Conservation (phyloP, 2,113 vertebrate genomes). For the Setophaga petechia region DNA sequence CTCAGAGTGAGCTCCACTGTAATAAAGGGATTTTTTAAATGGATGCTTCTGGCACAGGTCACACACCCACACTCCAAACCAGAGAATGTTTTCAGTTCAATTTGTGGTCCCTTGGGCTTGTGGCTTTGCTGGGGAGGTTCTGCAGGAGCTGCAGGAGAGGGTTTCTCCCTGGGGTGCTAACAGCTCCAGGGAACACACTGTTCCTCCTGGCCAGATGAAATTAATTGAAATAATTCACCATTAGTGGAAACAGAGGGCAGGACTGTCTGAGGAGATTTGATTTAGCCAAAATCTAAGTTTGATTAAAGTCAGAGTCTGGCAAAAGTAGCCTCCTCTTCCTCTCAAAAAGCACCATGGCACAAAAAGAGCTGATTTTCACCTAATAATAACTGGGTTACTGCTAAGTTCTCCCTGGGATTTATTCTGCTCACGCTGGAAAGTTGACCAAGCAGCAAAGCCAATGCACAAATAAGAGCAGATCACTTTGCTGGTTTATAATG, state of each 20-base stretch:
- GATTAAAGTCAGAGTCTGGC: neutral
- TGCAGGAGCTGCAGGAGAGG: neutral
- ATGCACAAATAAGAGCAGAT: neutral
- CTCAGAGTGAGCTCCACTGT: neutral
- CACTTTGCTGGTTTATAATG: neutral
- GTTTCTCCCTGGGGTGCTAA: neutral
- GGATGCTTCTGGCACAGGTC: neutral
- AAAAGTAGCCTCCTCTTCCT: neutral
- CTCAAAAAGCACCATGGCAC: neutral
- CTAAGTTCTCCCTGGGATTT: neutral
- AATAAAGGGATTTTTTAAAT: neutral
- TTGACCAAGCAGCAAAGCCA: neutral
- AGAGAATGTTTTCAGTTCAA: neutral
- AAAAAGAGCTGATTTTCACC: neutral
- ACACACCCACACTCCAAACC: neutral
- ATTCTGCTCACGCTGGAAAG: neutral
- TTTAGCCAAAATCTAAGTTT: neutral
- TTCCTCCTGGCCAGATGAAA: neutral
- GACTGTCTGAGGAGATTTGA: neutral
- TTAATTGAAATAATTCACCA: neutral
- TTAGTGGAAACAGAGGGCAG: neutral
- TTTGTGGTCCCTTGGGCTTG: neutral
- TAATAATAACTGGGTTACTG: neutral
- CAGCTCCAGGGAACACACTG: neutral
- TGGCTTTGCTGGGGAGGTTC: neutral